These are phyloP conservation scores for Lacerta viridis DNA, from an alignment of 2,797 vertebrate species.

Conservation along the genomic window DNA sequence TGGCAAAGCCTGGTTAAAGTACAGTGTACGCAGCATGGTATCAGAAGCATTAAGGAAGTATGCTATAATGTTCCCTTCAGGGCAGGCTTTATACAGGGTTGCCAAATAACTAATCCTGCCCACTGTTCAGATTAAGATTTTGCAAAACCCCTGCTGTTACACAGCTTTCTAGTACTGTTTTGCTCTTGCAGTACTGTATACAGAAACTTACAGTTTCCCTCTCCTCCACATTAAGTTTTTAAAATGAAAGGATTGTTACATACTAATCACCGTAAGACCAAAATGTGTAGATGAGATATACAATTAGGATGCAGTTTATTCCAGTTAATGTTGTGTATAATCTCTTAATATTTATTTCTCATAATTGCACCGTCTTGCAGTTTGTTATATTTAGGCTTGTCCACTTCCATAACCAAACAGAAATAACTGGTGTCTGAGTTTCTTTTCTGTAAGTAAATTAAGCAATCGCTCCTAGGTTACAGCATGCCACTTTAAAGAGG, in stretches of 20 bases:
- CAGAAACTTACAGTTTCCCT: background rate
- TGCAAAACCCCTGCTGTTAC: background rate
- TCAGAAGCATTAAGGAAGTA: constrained; percentile 21
- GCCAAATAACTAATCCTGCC: constrained; percentile 25
- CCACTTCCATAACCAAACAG: constrained; percentile 7
- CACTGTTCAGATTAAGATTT: constrained; percentile 24
- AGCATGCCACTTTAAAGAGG: background rate
- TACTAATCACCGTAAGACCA: background rate
- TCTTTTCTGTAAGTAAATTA: background rate
- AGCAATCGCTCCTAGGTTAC: background rate
- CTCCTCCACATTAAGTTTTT: background rate
- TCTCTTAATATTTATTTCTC: background rate
- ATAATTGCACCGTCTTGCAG: background rate
- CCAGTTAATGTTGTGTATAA: background rate
- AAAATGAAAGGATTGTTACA: background rate
- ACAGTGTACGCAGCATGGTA: constrained; percentile 1
- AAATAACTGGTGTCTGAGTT: background rate
- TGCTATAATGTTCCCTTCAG: constrained; percentile 16
- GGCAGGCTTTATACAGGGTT: constrained; percentile 25
- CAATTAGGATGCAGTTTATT: background rate
- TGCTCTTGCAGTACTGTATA: background rate
- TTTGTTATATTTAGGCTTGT: background rate
- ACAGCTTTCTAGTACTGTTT: background rate
- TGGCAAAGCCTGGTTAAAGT: constrained; percentile 8
- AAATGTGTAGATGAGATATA: background rate